Evolutionary conservation across 2,113 vertebrate species (phyloP), one percentile per base, ranked within the genome.

Genomic region (Syrmaticus mikado): DNA sequence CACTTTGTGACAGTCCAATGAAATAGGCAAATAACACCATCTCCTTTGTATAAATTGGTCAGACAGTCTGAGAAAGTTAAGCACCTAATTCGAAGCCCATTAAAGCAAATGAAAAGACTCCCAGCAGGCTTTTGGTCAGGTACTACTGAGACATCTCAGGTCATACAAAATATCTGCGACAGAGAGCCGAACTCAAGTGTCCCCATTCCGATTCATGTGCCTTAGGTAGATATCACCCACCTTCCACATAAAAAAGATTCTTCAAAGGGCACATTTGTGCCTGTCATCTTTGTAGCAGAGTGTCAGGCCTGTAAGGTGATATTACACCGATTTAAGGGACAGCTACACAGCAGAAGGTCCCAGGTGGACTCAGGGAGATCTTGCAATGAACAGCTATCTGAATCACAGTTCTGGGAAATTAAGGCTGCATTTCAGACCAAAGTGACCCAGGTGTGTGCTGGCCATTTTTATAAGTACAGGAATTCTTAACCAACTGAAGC

Each of bases 31-130:
- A 78, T 90, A 95, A 65, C 87, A 90, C 68, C 45, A 91, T 83
- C 82, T 94, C 90, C 87, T 87, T 73, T 94, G 74, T 65, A 74
- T 74, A 91, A 93, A 95, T 95, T 95, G 81, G 85, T 66, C 94
- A 67, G 92, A 55, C 82, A 94, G 72, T 85, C 71, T 92, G 89
- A 80, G 89, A 87, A 92, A 96, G 94, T 91, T 93, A 95, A 96
- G 94, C 53, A 85, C 84, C 66, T 94, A 95, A 93, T 96, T 94
- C 92, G 89, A 94, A 94, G 83, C 50, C 90, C 88, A 94, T 95
- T 90, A 94, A 95, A 34, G 58, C 65, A 95, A 96, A 93, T 91
- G 78, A 95, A 95, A 94, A 92, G 86, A 82, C 92, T 96, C 94
- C 92, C 94, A 93, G 66, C 15, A 92, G 96, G 57, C 87, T 94